Conservation (phyloP, 2,888 invertebrate genomes). For the Pachycephus smyrnensis region DNA sequence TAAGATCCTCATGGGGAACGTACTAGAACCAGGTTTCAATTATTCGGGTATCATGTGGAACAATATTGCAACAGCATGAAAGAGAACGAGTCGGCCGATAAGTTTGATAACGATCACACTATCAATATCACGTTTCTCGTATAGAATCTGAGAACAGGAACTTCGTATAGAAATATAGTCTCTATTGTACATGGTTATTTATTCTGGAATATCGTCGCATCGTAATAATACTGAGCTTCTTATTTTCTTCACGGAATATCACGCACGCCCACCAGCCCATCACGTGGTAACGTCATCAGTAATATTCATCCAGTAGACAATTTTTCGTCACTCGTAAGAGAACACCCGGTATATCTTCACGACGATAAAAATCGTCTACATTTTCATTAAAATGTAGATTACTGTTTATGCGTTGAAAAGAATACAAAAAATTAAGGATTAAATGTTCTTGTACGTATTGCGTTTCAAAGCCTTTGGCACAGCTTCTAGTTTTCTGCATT, state of each 20-base stretch:
- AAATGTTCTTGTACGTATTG: not conserved
- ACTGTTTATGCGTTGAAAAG: not conserved
- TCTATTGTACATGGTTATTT: not conserved
- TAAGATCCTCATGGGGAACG: not conserved
- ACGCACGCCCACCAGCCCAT: not conserved
- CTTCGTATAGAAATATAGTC: not conserved
- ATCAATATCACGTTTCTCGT: not conserved
- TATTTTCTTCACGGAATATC: not conserved
- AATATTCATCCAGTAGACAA: not conserved
- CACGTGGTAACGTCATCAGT: not conserved
- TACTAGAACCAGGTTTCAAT: not conserved
- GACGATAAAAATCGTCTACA: not conserved
- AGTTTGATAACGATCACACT: not conserved
- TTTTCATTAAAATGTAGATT: not conserved
- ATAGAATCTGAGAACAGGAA: not conserved
- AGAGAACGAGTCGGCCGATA: not conserved
- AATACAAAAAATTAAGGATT: not conserved
- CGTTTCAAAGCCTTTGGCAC: not conserved
- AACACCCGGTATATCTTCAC: not conserved
- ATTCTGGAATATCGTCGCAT: not conserved
- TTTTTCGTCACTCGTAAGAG: not conserved
- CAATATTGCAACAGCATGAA: not conserved
- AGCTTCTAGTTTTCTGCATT: not conserved
- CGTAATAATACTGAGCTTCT: not conserved
- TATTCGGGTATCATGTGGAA: not conserved